Evolutionary conservation across 2,113 vertebrate species (phyloP), one percentile per base, ranked within the genome.

Genomic region (Solea senegalensis): DNA sequence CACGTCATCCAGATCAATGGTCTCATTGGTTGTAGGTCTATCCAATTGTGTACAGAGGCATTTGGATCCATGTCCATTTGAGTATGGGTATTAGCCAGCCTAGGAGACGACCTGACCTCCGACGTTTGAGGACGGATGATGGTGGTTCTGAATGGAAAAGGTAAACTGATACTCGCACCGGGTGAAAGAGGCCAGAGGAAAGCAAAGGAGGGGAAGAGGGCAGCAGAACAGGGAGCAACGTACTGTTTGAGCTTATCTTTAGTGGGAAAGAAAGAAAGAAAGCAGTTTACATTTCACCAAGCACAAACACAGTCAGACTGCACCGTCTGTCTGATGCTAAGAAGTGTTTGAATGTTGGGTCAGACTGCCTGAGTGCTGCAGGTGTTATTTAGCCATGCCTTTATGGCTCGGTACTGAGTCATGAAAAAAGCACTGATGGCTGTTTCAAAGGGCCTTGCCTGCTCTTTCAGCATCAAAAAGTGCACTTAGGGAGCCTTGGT

Each of bases 401-500:
- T 76, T 61, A 85, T 65, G 69, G 61, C 11, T 61, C 5, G 4
- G 43, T 63, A 75, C 60, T 71, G 66, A 16, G 46, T 45, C 76
- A 65, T 53, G 40, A 65, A 71, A 81, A 80, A 74, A 65, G 41
- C 74, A 70, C 59, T 82, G 81, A 85, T 88, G 83, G 55, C 59
- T 72, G 76, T 86, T 90, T 88, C 84, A 90, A 90, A 85, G 82
- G 81, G 82, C 76, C 80, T 75, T 74, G 58, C 40, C 78, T 85
- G 62, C 80, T 86, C 80, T 86, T 83, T 81, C 82, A 87, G 80
- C 75, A 84, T 85, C 80, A 80, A 61, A 86, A 85, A 88, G 81
- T 83, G 86, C 88, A 88, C 85, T 90, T 80, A 89, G 82, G 34
- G 58, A 78, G 71, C 82, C 73, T 71, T 56, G 75, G 77, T 84